Base-by-base conservation (phyloP, 1,140 invertebrate species). In the Platorchestia sp. region DNA sequence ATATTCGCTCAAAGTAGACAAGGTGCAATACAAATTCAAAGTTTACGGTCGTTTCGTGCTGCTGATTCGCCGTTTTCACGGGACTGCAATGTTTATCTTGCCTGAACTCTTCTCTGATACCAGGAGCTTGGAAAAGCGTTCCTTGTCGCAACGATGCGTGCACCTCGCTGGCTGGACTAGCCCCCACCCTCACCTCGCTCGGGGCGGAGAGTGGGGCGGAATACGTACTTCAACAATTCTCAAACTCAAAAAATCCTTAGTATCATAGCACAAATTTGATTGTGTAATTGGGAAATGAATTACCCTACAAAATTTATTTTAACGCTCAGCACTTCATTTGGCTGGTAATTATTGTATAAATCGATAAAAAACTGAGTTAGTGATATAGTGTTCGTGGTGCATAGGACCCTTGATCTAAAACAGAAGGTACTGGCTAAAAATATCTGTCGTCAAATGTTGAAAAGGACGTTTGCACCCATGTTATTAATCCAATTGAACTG, bases 1-100 rank as follows among this genome's bases (percentile, higher is more conserved):
- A 89, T 89, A 89, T 89, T 42, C 87, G 87, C 87, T 89, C 87
- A 42, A 75, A 89, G 87, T 89, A 89, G 87, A 89, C 87, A 75
- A 10, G 59, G 59, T 75, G 59, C 59, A 75, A 75, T 75, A 89
- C 87, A 89, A 89, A 27, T 89, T 10, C 3, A 42, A 43, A 41
- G 41, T 41, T 89, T 89, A 89, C 10, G 87, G 87, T 89, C 87
- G 87, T 89, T 89, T 89, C 87, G 87, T 89, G 87, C 43, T 89
- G 87, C 87, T 89, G 87, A 45, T 93, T 44, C 45, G 91, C 44
- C 91, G 44, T 93, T 45, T 93, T 93, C 91, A 93, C 91, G 91
- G 45, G 91, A 93, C 91, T 93, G 91, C 91, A 93, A 93, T 93
- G 91, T 93, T 44, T 93, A 93, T 93, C 91, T 93, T 93, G 91